Percentiles rank a stretch among this genome's conserved stretches.
Evolutionary conservation across 2,797 vertebrate species (phyloP).

Genomic region (Sebastes itinus): DNA sequence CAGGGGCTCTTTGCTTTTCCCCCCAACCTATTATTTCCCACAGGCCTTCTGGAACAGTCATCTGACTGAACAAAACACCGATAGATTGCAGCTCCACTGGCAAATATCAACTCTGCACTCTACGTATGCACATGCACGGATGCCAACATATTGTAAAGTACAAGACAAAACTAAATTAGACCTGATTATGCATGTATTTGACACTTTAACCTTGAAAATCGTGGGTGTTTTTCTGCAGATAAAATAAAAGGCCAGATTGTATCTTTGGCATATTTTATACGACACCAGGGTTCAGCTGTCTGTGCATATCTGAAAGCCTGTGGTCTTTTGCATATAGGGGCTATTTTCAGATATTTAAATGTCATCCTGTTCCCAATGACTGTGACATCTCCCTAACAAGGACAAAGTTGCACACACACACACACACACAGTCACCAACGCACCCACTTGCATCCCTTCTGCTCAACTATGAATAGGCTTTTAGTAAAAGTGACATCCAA

Average conservation of each 20-base stretch:
- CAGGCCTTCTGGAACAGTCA: constrained; percentile 77
- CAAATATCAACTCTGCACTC: constrained; percentile 44
- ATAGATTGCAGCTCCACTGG: constrained; percentile 54
- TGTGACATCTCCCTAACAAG: constrained; percentile 40
- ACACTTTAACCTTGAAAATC: constrained; percentile 41
- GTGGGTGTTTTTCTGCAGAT: constrained; percentile 12
- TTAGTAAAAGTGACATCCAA: constrained; percentile 58
- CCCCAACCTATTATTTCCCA: constrained; percentile 64
- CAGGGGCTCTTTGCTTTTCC: constrained; percentile 46
- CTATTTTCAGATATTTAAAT: constrained; percentile 63
- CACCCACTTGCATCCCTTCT: constrained; percentile 36
- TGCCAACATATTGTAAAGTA: constrained; percentile 18
- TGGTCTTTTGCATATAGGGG: constrained; percentile 32
- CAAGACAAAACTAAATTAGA: not conserved
- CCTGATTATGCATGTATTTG: constrained; percentile 37
- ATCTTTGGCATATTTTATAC: constrained; percentile 46
- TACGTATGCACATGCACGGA: not conserved
- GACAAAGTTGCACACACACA: not conserved
- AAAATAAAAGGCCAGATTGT: constrained; percentile 49
- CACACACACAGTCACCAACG: not conserved
- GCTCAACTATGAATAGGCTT: constrained; percentile 60
- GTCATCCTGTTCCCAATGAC: constrained; percentile 27
- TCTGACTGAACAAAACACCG: constrained; percentile 72
- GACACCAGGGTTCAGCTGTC: constrained; percentile 23
- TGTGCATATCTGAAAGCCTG: constrained; percentile 22